A percentile compares a stretch with the other conserved stretches of the same genome.
Conservation (phyloP, 1,140 invertebrate genomes). For the Drosophila hydei region DNA sequence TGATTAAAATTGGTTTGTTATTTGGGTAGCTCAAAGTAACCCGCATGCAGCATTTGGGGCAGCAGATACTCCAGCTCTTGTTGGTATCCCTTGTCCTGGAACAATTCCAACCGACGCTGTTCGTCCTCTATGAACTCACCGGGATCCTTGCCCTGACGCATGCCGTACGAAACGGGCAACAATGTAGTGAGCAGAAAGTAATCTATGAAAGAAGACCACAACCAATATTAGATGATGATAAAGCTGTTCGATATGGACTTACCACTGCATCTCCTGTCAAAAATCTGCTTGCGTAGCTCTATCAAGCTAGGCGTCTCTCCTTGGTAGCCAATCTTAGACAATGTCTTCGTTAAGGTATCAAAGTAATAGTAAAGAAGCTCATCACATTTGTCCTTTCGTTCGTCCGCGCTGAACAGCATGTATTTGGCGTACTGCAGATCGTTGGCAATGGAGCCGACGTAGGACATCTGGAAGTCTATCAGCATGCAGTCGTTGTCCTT, state of each 20-base stretch:
- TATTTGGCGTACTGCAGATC: conserved; percentile 63
- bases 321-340: conserved; percentile 51
- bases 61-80: conserved; percentile 48
- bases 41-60: conserved; percentile 42
- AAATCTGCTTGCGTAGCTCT: conserved; percentile 45
- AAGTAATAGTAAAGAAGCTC: conserved; percentile 57
- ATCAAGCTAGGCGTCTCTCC: conserved; percentile 40
- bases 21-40: conserved; percentile 46
- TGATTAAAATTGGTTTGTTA: neutral
- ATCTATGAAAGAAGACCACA: conserved; percentile 19
- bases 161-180: conserved; percentile 25
- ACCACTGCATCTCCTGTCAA: conserved; percentile 43
- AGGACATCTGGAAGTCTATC: conserved; percentile 64
- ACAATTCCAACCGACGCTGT: neutral
- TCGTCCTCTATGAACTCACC: conserved; percentile 14
- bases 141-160: conserved; percentile 42
- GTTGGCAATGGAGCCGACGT: conserved; percentile 38
- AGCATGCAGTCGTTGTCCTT: conserved; percentile 57
- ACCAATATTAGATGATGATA: neutral
- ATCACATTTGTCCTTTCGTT: conserved; percentile 41
- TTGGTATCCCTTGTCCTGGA: neutral
- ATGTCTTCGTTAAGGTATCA: conserved; percentile 37
- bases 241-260: neutral
- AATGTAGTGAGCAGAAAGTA: conserved; percentile 45
- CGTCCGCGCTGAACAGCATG: conserved; percentile 46